Conservation (phyloP, 23 tunicate species). For the Diplosoma virens region DNA sequence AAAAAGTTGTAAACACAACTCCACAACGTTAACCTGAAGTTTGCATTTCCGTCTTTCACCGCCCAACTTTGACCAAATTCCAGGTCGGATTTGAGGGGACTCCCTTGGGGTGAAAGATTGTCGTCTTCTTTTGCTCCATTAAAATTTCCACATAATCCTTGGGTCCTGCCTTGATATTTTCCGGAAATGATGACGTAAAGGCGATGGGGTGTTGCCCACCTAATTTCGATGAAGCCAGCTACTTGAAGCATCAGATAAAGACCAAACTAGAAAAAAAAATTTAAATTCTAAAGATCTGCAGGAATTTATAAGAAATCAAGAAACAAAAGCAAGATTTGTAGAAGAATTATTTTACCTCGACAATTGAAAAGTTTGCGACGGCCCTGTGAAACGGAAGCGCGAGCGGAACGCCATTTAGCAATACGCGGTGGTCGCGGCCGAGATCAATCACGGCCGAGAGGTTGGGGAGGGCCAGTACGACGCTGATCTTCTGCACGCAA, state of each 20-base stretch:
- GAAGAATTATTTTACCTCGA: conserved; percentile 17
- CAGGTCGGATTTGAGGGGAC: conserved; percentile 31
- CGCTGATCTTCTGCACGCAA: conserved; percentile 65
- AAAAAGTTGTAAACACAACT: no score
- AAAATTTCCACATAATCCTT: conserved; percentile 88
- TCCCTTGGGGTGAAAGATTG: conserved; percentile 47
- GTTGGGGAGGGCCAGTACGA: conserved; percentile 44
- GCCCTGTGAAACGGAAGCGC: conserved; percentile 48
- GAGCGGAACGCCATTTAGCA: conserved; percentile 49
- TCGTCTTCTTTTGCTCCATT: conserved; percentile 65
- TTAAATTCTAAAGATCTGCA: background rate
- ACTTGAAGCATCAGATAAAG: conserved; percentile 57
- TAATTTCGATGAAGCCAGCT: conserved; percentile 48
- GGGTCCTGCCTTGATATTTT: conserved; percentile 61
- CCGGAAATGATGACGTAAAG: conserved; percentile 77
- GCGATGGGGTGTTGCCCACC: conserved; percentile 92
- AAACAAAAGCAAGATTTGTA: background rate
- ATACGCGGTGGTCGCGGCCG: conserved; percentile 33
- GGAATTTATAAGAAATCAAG: background rate
- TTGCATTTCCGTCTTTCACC: conserved; percentile 44
- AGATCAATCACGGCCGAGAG: conserved; percentile 72
- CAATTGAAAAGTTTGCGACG: conserved; percentile 49
- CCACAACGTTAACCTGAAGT: conserved; percentile 38
- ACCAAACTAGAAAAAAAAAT: conserved; percentile 54
- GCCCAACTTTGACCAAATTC: conserved; percentile 93